Conservation (phyloP, 2,797 vertebrate species). For the Acrossocheilus wenchowensis region DNA sequence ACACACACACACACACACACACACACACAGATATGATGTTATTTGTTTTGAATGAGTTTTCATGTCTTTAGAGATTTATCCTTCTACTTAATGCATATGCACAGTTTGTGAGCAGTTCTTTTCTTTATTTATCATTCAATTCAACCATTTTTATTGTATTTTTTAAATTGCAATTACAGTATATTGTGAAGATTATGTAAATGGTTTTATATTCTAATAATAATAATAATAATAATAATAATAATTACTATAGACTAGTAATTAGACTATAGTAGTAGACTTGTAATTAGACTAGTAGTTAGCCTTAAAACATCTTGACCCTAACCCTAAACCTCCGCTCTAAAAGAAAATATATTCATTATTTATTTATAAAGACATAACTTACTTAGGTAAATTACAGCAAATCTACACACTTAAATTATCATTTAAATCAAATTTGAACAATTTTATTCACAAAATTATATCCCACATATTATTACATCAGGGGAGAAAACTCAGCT, state of each 20-base stretch:
- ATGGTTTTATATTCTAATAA: background rate
- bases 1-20: background rate
- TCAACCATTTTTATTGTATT: too few species aligned
- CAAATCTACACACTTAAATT: background rate
- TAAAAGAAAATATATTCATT: background rate
- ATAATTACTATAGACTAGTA: background rate
- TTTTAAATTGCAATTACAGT: too few species aligned
- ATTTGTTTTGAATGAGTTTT: background rate
- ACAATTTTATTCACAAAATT: background rate
- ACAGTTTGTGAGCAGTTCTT: too few species aligned
- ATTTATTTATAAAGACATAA: background rate
- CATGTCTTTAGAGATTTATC: background rate
- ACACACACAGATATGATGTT: background rate
- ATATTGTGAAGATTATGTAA: background rate
- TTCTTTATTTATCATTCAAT: too few species aligned
- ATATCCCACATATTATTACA: background rate
- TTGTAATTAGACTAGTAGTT: background rate
- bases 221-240: background rate
- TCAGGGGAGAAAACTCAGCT: background rate
- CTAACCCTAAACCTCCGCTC: background rate
- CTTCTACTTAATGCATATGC: background rate
- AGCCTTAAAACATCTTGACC: background rate
- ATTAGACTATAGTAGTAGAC: background rate
- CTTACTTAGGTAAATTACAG: background rate
- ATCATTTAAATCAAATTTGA: background rate